Conservation (phyloP, 2,888 invertebrate species). For the Microplitis manilae region DNA sequence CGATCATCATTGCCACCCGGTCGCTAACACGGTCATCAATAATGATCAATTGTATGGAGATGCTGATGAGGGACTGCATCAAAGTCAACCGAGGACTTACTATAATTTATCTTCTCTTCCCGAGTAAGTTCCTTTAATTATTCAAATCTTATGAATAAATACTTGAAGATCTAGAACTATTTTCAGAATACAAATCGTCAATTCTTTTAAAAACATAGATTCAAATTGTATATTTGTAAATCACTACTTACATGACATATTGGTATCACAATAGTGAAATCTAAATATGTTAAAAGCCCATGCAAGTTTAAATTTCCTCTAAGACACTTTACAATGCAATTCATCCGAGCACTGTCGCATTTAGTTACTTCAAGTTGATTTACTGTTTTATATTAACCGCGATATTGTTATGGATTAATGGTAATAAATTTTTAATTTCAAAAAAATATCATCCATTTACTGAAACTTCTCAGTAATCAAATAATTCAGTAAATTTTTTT, state of each 20-base stretch:
- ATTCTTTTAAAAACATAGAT: background rate
- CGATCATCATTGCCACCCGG: conserved; percentile 47
- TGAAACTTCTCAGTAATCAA: too few relatives aligned
- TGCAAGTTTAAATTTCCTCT: background rate
- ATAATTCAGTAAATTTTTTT: too few relatives aligned
- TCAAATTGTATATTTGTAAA: background rate
- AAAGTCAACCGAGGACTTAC: conserved; percentile 53
- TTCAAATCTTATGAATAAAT: background rate
- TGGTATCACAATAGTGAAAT: background rate
- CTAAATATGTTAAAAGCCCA: background rate
- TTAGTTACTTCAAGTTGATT: conserved; percentile 2
- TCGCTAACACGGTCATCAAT: conserved; percentile 40
- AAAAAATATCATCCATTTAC: too few relatives aligned
- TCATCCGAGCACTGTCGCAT: background rate
- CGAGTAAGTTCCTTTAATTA: conserved; percentile 61
- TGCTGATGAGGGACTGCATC: conserved; percentile 46
- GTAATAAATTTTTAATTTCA: too few relatives aligned
- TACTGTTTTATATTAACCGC: conserved; percentile 9
- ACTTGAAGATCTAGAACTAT: background rate
- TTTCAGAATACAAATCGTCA: background rate
- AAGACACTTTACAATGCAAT: conserved; percentile 2
- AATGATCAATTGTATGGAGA: conserved; percentile 48
- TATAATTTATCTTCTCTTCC: conserved; percentile 62
- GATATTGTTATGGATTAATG: background rate
- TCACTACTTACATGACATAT: background rate